Percentiles rank a stretch among this genome's conserved stretches.
Conservation (phyloP, 2,797 vertebrate species). For the Tapirus indicus region DNA sequence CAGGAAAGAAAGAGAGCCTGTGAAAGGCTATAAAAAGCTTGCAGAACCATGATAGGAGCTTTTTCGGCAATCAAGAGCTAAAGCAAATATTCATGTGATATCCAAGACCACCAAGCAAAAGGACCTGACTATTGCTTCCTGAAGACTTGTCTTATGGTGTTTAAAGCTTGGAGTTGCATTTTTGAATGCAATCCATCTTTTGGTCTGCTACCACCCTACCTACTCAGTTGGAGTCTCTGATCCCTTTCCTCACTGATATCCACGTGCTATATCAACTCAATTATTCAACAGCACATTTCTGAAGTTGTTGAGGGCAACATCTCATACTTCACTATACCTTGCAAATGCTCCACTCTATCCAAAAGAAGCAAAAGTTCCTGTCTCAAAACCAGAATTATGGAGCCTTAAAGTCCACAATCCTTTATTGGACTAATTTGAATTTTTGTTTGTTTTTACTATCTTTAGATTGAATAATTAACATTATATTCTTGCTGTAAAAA, state of each 20-base stretch:
- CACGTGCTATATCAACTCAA: not conserved
- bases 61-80: slow-evolving; percentile 30
- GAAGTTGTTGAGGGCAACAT: not conserved
- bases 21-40: not conserved
- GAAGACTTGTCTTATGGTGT: not conserved
- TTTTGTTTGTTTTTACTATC: slow-evolving; percentile 1
- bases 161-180: not conserved
- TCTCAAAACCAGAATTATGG: not conserved
- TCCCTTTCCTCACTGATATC: not conserved
- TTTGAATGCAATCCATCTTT: not conserved
- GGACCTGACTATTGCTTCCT: not conserved
- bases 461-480: not conserved
- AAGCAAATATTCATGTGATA: not conserved
- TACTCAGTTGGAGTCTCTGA: not conserved
- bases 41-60: not conserved
- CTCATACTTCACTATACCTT: not conserved
- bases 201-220: not conserved
- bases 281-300: not conserved
- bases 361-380: not conserved
- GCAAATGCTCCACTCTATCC: not conserved
- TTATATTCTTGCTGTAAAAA: not conserved
- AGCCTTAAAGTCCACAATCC: not conserved
- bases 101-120: slow-evolving; percentile 27
- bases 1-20: slow-evolving; percentile 1
- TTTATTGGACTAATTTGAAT: not conserved